Evolutionary conservation across 2,113 vertebrate species (phyloP).

Genomic region (Heliornis fulica): DNA sequence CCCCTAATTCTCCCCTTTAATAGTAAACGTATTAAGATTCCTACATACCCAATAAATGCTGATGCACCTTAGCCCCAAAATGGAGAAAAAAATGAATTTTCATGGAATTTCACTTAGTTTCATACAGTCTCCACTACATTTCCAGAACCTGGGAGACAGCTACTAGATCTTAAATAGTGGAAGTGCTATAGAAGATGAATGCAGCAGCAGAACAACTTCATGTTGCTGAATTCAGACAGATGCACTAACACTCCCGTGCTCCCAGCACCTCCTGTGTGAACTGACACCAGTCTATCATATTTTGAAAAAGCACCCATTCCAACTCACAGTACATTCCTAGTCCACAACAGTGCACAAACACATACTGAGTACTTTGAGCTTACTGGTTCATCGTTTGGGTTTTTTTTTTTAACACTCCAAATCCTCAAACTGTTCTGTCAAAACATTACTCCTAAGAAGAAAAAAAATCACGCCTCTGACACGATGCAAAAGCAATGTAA

Average conservation of each 20-base stretch:
- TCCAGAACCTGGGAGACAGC: background rate
- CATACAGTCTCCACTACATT: background rate
- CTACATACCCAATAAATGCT: background rate
- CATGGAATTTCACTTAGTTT: too few relatives aligned
- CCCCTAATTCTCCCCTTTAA: background rate
- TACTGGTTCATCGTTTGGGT: background rate
- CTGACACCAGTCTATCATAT: background rate
- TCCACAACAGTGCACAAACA: background rate
- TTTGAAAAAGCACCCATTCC: background rate
- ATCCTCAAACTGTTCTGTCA: background rate
- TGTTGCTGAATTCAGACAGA: background rate
- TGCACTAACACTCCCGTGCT: background rate
- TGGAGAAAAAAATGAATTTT: background rate
- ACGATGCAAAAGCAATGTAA: background rate
- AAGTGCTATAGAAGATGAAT: accelerated
- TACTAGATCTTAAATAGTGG: background rate
- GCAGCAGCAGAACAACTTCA: background rate
- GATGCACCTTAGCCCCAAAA: background rate
- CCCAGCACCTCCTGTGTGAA: accelerated
- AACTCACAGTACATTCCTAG: background rate
- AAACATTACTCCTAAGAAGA: background rate
- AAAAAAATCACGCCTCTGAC: background rate
- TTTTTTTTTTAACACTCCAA: background rate
- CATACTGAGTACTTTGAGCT: background rate
- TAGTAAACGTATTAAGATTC: background rate